Base-by-base conservation (phyloP, 1,140 invertebrate genomes). In the Bombus sylvicola region DNA sequence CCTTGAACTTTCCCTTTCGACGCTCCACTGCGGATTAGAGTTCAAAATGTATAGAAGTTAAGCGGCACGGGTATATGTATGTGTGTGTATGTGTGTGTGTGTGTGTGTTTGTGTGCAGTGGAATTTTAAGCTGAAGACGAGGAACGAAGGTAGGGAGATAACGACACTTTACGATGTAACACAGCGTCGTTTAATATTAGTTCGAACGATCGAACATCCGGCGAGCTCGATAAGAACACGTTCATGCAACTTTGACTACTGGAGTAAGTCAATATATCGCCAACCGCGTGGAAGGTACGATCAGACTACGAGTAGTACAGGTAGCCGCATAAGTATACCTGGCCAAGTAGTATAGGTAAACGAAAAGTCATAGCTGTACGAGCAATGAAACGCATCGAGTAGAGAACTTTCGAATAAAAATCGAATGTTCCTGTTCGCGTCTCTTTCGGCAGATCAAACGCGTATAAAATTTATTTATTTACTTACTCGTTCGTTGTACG, bases 161-260 rank as follows among this genome's bases (percentile, higher is more conserved):
- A 43, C 71, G 71, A 43, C 41, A 31, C 34, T 37, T 39, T 8
- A 25, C 22, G 43, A 28, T 28, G 22, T 76, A 53, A 59, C 75
- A 22, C 62, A 64, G 62, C 57, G 57, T 59, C 37, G 75, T 77
- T 64, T 64, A 41, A 77, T 64, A 64, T 64, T 77, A 64, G 75
- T 64, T 41, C 57, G 37, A 62, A 64, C 53, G 75, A 77, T 77
- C 75, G 75, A 64, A 64, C 37, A 62, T 76, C 75, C 37, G 13
- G 10, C 43, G 5, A 75, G 73, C 73, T 5, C 75, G 37, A 77
- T 77, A 77, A 77, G 75, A 64, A 77, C 75, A n/a, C 28, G 75
- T 41, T 77, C 75, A 12, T 77, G 75, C 57, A 77, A 77, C 57
- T 77, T 77, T 77, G 75, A 62, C 57, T 64, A 77, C 37, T 31